A percentile compares a stretch with the other conserved stretches of the same genome.
Evolutionary conservation across 2,797 vertebrate species (phyloP).

Genomic region (Sternotherus odoratus): DNA sequence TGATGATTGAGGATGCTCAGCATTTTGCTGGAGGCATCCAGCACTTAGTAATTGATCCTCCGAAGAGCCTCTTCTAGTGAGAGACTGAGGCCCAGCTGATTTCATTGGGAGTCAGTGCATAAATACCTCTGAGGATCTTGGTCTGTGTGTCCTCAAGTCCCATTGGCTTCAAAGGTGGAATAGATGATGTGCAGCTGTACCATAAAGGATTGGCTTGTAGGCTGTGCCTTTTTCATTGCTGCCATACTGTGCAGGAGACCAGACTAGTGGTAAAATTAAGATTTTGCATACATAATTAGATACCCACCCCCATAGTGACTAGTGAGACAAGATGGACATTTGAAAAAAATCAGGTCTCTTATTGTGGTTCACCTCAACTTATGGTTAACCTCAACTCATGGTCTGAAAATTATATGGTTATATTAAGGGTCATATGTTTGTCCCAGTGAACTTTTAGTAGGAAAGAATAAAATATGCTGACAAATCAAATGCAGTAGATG

Average conservation of each 20-base stretch:
- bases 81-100: background rate
- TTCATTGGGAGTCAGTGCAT: background rate
- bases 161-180: slow-evolving; percentile 20
- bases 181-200: background rate
- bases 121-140: background rate
- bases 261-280: background rate
- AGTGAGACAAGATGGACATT: background rate
- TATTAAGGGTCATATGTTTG: background rate
- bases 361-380: background rate
- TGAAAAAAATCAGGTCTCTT: background rate
- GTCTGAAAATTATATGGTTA: background rate
- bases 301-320: background rate
- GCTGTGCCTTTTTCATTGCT: background rate
- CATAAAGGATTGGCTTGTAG: background rate
- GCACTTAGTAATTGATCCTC: background rate
- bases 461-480: slow-evolving; percentile 8
- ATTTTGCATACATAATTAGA: background rate
- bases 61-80: background rate
- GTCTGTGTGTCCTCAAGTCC: background rate
- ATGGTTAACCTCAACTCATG: background rate
- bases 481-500: background rate
- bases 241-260: background rate
- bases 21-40: background rate
- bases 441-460: slow-evolving; percentile 27
- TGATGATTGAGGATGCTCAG: background rate